Conservation (phyloP, 2,888 invertebrate genomes). For the Pammene aurita region DNA sequence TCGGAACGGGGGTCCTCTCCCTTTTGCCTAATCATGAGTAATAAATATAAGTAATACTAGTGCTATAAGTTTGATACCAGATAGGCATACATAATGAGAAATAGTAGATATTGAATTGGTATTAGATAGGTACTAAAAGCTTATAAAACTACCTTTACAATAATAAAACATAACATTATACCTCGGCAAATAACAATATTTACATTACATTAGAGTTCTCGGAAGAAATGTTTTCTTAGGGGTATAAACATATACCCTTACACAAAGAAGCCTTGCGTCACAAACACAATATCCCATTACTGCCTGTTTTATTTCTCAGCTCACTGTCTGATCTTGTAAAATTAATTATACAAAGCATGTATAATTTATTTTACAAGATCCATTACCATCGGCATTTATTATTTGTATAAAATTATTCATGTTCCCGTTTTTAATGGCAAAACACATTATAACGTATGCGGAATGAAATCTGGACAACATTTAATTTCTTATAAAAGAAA, state of each 20-base stretch:
- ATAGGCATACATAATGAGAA: too few species aligned
- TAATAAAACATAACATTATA: neutral
- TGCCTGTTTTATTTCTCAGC: constrained; percentile 3
- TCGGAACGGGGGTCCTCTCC: too few species aligned
- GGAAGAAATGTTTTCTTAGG: neutral
- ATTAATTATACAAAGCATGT: neutral
- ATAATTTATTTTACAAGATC: too few species aligned
- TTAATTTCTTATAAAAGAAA: too few species aligned
- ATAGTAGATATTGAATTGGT: neutral
- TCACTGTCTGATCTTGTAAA: neutral
- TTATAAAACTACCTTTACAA: neutral
- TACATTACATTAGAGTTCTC: constrained; percentile 6
- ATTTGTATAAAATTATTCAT: too few species aligned
- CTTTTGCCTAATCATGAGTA: too few species aligned
- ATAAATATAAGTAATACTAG: too few species aligned
- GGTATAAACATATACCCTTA: neutral
- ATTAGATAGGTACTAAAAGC: neutral
- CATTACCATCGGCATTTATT: too few species aligned
- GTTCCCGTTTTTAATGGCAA: too few species aligned
- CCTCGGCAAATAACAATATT: neutral
- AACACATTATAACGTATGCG: too few species aligned
- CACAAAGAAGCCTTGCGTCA: neutral
- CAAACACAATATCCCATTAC: constrained; percentile 16
- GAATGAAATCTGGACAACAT: too few species aligned
- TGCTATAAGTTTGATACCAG: too few species aligned